Base-by-base conservation (phyloP, 2,797 vertebrate species). In the Cyclopterus lumpus region DNA sequence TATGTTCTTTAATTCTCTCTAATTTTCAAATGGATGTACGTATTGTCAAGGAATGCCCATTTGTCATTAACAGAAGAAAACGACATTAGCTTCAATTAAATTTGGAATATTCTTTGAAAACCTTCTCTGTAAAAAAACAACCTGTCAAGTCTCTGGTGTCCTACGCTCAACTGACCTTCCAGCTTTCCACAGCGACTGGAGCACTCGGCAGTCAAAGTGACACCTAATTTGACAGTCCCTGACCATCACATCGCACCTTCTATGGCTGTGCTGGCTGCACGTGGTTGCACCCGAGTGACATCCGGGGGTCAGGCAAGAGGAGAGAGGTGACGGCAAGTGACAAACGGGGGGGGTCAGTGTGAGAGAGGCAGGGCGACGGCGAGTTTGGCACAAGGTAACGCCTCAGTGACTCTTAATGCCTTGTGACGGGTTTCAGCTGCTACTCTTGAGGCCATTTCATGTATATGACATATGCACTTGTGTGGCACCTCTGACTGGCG, bases 391-490 rank as follows among this genome's bases (percentile, higher is more conserved):
- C 24, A 15, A 75, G 54, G 83, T 81, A 84, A 85, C 54, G 80
- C 88, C 83, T 90, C 70, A n/a, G 72, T 81, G 89, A 83, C 83
- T 89, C 77, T 79, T 89, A 86, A 90, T 72, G 70, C 77, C 85
- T 80, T 64, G 77, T 88, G 91, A 88, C 53, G 88, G 81, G 69
- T 79, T 90, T 93, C 90, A 91, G 90, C 92, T 92, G 91, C 85
- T 92, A 46, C 89, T 90, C 91, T 89, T 63, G 87, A 85, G 87
- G 90, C 90, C 84, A 86, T 78, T 90, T 87, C 88, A 80, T 85
- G 85, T 88, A 91, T 87, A 77, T 91, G 91, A 93, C 93, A 93
- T 91, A 86, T 93, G 88, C 88, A 87, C 85, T 90, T 77, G 83
- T 40, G 82, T 91, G 90, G 80, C 87, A 92, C 80, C 78, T 89